phyloP scores from a whole-genome alignment of 2,888 invertebrate species.

The Digitonthophagus gazella region DNA sequence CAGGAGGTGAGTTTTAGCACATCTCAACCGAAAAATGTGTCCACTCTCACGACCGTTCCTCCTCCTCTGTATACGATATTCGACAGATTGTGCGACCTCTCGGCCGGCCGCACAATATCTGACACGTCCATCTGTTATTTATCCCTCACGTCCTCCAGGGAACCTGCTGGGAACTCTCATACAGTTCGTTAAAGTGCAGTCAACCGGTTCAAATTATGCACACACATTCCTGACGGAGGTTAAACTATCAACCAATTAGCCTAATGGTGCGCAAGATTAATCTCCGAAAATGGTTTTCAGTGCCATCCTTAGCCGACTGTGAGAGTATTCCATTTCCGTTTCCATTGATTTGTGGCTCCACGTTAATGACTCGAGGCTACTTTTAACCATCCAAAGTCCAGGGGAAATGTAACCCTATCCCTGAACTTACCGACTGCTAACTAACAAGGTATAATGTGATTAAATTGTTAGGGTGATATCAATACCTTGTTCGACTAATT shows the following conservation, averaged over 20 bases:
- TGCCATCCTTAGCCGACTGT: not conserved
- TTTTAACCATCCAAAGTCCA: not conserved
- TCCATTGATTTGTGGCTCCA: not conserved
- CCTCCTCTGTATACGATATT: conserved; percentile 3
- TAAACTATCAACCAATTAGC: not conserved
- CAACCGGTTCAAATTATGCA: not conserved
- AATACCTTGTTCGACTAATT: not conserved
- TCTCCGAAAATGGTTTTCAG: not conserved
- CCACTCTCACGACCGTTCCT: not conserved
- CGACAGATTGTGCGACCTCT: conserved; percentile 12
- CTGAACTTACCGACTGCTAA: not conserved
- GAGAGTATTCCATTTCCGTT: not conserved
- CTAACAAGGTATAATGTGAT: not conserved
- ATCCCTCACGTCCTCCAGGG: not conserved
- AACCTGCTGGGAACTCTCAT: not conserved
- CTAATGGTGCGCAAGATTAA: not conserved
- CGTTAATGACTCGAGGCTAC: not conserved
- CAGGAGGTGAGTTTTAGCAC: conserved; percentile 64
- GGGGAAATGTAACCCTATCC: not conserved
- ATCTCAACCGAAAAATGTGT: conserved; percentile 10
- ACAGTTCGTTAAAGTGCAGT: not conserved
- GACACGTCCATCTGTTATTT: conserved; percentile 16
- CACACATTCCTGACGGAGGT: not conserved
- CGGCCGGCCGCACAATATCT: conserved; percentile 6
- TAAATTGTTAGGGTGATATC: not conserved